Evolutionary conservation across 2,113 vertebrate genomes (phyloP), one percentile per base, ranked within the genome.

Genomic region (Erythrocercus mccallii): DNA sequence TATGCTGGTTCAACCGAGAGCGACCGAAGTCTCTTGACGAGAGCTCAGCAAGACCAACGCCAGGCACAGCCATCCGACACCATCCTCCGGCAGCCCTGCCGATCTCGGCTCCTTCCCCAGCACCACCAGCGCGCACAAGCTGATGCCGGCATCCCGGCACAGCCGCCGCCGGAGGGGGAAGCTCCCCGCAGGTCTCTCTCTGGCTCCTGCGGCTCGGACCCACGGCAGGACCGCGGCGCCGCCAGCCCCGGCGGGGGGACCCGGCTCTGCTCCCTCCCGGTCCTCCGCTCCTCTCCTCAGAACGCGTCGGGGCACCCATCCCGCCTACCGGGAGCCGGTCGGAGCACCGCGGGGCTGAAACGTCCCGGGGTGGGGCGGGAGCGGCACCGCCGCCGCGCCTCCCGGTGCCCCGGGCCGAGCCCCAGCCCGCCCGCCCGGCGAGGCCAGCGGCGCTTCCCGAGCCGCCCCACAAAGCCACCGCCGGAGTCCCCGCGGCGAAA

Each of bases 1-100:
- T 2, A 10, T 0, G 50, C 62, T 18, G 17, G 16, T 40, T 90
- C 28, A 40, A 48, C 35, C 11, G 7, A 38, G 19, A 68, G 42
- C 2, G 1, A 54, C 18, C 45, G 9, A 19, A 85, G 23, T 5
- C 20, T 56, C 48, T 22, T 1, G 38, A 48, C 5, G 22, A 40
- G 53, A 51, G 48, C 53, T 62, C 61, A 10, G 66, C 71, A 7
- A 18, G 45, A 65, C 37, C n/a, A 21, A 4, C 4, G 12, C 2
- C 0, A 11, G 50, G 17, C 38, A 42, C 27, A 19, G n/a, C 27
- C 31, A 25, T 9, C 31, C 2, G 13, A 0, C 22, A 44, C 1
- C 42, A 33, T 13, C 15, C 7, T 27, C 28, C 8, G 2, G 54
- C 77, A 47, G 64, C 66, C 37, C 57, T 3, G 27, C 35, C 7